A percentile compares a stretch with the other conserved stretches of the same genome.
Conservation (phyloP, 2,888 invertebrate species). For the Sphinx pinastri region DNA sequence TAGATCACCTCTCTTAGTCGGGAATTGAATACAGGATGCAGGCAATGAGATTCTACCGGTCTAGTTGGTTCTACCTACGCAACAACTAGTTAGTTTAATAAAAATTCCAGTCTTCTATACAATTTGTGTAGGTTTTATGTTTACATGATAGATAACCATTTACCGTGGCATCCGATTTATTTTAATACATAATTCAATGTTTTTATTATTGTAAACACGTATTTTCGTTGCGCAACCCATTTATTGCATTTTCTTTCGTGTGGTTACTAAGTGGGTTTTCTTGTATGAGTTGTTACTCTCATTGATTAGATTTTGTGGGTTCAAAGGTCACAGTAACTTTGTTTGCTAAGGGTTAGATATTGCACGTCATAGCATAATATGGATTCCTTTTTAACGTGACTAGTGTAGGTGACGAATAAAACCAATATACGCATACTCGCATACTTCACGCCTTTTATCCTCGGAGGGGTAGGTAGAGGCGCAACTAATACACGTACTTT, state of each 20-base stretch:
- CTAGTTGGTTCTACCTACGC: conserved; percentile 48
- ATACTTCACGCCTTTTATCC: no score
- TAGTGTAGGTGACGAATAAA: not conserved
- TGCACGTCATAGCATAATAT: no score
- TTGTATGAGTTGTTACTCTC: not conserved
- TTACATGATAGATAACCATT: not conserved
- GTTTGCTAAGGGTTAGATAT: no score
- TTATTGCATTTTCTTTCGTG: not conserved
- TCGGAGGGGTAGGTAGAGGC: no score
- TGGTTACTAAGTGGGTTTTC: not conserved
- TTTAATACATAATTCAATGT: not conserved
- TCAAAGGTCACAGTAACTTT: not conserved
- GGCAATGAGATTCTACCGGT: conserved; percentile 60
- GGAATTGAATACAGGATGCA: conserved; percentile 67
- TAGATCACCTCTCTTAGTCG: conserved; percentile 51
- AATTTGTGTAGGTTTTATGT: conserved; percentile 20
- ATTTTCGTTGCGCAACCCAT: not conserved
- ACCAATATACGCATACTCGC: no score
- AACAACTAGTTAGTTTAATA: conserved; percentile 11
- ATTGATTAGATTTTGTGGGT: not conserved
- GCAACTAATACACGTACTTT: no score
- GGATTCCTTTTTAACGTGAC: not conserved
- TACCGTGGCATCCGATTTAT: not conserved
- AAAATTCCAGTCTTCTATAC: conserved; percentile 6
- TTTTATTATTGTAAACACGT: not conserved